Base-by-base conservation (phyloP, 2,797 vertebrate species). In the Mionectes olivaceus region DNA sequence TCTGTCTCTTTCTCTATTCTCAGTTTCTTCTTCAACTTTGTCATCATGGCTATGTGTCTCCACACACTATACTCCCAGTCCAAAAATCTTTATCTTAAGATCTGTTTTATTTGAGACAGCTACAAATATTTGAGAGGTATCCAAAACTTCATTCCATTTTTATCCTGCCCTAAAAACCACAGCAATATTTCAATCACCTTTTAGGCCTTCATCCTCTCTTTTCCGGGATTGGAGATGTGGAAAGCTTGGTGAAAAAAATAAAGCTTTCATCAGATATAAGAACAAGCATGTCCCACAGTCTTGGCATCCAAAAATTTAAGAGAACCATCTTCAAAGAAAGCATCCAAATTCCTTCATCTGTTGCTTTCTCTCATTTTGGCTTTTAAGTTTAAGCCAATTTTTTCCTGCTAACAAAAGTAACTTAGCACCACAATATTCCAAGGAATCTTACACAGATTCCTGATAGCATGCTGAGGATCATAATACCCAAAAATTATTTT, bases 11-110 rank as follows among this genome's bases (percentile, higher is more conserved):
- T 50, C 32, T 82, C 25, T 71, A 8, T 27, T 94, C 44, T 83
- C 43, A 69, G 19, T 89, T 87, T 89, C 63, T 30, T 74, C 39
- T 92, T 70, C 52, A 91, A 15, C 44, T 83, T 63, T 70, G 33
- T 67, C 41, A 55, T 19, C 25, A 33, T 13, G 13, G 39, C n/a
- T 60, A 37, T 13, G 3, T 76, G 81, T 70, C 89, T 89, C 47
- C 19, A 65, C 43, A 69, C 10, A 47, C 41, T 71, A 37, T 5
- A 47, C 5, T 76, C 32, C 33, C 19, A 80, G 23, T 67, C 11
- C 32, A 83, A 85, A 84, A 77, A 47, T 35, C 24, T 60, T 15
- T 60, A 63, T 83, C 35, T 53, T 56, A 32, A 4, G 1, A 39
- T 77, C 52, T 82, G 18, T 64, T 64, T 18, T 65, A 24, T 21